Percentiles rank a stretch among this genome's conserved stretches.
Conservation (phyloP, 2,113 vertebrate genomes). For the Cichladusa arquata region DNA sequence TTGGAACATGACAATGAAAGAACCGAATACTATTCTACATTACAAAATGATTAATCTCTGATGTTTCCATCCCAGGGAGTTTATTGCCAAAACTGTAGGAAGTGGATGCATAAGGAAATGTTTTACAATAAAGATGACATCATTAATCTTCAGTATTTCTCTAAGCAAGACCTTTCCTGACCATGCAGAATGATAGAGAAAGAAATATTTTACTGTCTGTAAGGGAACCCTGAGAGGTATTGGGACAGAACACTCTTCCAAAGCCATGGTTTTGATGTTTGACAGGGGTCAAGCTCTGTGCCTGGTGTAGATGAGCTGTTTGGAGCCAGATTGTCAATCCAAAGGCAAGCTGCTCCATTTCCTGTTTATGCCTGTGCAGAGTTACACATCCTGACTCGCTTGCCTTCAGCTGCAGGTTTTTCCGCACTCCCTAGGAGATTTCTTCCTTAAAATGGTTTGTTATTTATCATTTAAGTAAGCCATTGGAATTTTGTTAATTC, state of each 20-base stretch:
- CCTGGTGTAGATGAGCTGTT: conserved; percentile 50
- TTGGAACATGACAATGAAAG: neutral
- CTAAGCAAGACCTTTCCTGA: neutral
- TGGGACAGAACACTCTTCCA: neutral
- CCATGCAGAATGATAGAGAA: neutral
- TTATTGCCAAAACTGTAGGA: neutral
- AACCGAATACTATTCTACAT: neutral
- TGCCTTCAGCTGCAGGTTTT: conserved; percentile 78
- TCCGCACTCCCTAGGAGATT: conserved; percentile 74
- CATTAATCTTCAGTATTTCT: neutral
- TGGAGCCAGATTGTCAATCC: conserved; percentile 75
- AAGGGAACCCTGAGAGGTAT: neutral
- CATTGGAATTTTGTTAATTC: conserved; percentile 79
- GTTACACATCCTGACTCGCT: conserved; percentile 79
- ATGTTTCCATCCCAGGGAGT: neutral
- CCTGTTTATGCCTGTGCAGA: conserved; percentile 87
- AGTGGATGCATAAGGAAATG: neutral
- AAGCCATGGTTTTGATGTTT: neutral
- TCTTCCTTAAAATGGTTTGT: conserved; percentile 75
- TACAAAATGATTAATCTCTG: neutral
- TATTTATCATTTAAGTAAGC: conserved; percentile 78
- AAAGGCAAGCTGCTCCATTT: conserved; percentile 72
- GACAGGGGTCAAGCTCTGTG: conserved; percentile 52
- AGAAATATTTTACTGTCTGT: neutral
- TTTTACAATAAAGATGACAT: conserved; percentile 14